phyloP scores from a whole-genome alignment of 2,113 vertebrate species.

The Madoqua kirkii region DNA sequence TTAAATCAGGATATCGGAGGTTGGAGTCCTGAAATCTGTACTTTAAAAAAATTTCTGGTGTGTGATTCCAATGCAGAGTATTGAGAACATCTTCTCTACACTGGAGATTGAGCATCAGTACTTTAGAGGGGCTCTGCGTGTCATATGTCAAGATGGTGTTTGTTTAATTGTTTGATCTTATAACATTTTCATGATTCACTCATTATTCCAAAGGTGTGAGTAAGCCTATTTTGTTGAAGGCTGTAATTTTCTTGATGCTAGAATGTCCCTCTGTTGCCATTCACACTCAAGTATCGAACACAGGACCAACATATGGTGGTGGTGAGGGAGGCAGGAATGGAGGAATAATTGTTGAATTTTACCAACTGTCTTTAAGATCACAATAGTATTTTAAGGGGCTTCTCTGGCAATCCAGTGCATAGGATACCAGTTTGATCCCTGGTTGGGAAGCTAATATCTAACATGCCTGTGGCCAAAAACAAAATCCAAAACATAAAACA shows the following conservation, averaged over 20 bases:
- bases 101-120: neutral
- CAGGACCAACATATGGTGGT: accelerated
- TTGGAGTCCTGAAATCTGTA: neutral
- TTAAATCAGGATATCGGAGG: neutral
- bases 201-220: neutral
- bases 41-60: neutral
- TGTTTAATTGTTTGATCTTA: neutral
- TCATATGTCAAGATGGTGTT: neutral
- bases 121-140: neutral
- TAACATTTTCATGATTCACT: neutral
- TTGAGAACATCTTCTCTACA: neutral
- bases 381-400: neutral
- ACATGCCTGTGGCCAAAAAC: neutral
- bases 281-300: neutral
- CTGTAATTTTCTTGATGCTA: neutral
- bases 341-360: neutral
- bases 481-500: neutral
- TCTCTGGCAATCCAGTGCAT: neutral
- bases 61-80: neutral
- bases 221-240: neutral
- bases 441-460: neutral
- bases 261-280: neutral
- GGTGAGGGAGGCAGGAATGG: neutral
- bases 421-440: neutral
- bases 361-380: neutral